These are phyloP conservation scores for Formicarius rufipectus DNA, from an alignment of 2,113 vertebrate species.

Conservation along the genomic window DNA sequence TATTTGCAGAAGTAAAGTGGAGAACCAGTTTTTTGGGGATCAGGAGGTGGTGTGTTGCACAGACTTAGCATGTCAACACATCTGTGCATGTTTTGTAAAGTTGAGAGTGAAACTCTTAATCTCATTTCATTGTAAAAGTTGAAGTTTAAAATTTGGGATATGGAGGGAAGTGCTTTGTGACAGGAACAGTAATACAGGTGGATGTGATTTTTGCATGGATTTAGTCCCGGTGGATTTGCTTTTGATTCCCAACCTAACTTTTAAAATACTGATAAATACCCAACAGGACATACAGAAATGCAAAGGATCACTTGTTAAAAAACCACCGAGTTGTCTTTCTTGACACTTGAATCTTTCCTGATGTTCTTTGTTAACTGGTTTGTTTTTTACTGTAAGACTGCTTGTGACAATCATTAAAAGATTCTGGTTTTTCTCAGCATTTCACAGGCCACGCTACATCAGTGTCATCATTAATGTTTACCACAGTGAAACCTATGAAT, in stretches of 20 bases:
- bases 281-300: neutral
- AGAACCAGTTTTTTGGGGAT: fast-evolving
- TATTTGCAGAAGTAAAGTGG: neutral
- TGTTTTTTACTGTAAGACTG: neutral
- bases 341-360: neutral
- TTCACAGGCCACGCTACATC: slow-evolving; percentile 95
- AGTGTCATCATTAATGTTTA: slow-evolving; percentile 90
- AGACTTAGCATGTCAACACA: neutral
- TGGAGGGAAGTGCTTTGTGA: neutral
- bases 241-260: neutral
- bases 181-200: neutral
- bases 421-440: slow-evolving; percentile 73
- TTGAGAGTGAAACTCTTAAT: neutral
- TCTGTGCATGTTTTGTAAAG: neutral
- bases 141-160: neutral
- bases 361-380: neutral
- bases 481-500: slow-evolving; percentile 83
- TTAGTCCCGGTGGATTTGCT: neutral
- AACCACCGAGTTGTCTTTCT: neutral
- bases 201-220: neutral
- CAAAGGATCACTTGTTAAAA: neutral
- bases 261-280: neutral
- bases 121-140: neutral
- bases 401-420: neutral
- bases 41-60: neutral